phyloP scores from a whole-genome alignment of 2,888 invertebrate genomes.

The Platycheirus rosarum region DNA sequence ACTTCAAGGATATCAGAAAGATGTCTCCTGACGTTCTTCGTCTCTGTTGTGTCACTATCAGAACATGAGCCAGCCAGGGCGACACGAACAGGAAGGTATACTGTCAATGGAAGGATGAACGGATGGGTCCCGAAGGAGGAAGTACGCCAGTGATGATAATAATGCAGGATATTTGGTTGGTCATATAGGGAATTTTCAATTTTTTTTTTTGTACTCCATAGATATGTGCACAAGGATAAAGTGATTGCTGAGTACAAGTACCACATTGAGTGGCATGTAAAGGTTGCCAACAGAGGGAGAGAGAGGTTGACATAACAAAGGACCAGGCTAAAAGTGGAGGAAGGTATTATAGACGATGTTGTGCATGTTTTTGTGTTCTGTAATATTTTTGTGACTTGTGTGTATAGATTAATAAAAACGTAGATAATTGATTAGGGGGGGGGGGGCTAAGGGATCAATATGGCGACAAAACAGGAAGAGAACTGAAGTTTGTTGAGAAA shows the following conservation, averaged over 20 bases:
- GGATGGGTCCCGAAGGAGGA: conserved; percentile 63
- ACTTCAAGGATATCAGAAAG: conserved; percentile 73
- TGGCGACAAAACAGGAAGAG: conserved; percentile 16
- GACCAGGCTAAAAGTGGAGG: conserved; percentile 39
- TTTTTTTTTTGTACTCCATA: conserved; percentile 31
- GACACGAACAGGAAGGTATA: conserved; percentile 66
- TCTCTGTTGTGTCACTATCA: conserved; percentile 49
- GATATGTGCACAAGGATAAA: conserved; percentile 60
- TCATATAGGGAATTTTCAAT: conserved; percentile 65
- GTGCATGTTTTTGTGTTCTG: conserved; percentile 68
- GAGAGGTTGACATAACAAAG: conserved; percentile 65
- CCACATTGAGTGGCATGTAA: conserved; percentile 35
- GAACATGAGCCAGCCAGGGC: conserved; percentile 59
- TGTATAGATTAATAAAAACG: conserved; percentile 58
- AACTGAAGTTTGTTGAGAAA: conserved; percentile 38
- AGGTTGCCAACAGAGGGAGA: conserved; percentile 50
- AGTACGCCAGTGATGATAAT: conserved; percentile 71
- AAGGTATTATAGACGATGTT: conserved; percentile 7
- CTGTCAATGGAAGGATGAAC: conserved; percentile 52
- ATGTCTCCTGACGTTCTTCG: conserved; percentile 71
- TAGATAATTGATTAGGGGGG: conserved; percentile 72
- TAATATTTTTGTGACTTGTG: conserved; percentile 55
- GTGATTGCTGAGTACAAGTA: conserved; percentile 53
- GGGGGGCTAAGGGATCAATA: conserved; percentile 55
- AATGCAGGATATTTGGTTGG: conserved; percentile 74